Evolutionary conservation across 2,888 invertebrate genomes (phyloP).

Genomic region (Lasioglossum figueresi): DNA sequence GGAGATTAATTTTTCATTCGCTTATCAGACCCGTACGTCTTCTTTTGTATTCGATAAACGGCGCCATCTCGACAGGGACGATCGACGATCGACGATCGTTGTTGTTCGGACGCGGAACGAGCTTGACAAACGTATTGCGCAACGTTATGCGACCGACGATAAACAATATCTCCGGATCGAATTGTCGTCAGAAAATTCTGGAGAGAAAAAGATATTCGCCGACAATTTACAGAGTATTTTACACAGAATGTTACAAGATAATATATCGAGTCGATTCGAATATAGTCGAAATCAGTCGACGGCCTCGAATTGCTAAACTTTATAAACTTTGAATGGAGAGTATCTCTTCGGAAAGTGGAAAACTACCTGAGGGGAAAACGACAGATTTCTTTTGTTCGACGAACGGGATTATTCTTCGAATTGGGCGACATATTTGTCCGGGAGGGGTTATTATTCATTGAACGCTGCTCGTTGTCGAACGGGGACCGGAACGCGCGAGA

Average conservation of each 20-base stretch:
- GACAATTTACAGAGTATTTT: too few relatives aligned
- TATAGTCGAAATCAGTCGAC: background rate
- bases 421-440: background rate
- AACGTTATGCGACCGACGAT: background rate
- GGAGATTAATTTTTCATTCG: conserved; percentile 1
- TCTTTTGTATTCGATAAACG: conserved; percentile 2
- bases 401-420: background rate
- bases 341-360: background rate
- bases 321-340: background rate
- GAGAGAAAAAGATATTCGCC: background rate
- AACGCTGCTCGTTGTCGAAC: too few relatives aligned
- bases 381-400: background rate
- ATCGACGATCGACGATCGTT: background rate
- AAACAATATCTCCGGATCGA: background rate
- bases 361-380: background rate
- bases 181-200: background rate
- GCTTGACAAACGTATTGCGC: background rate
- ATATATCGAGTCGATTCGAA: too few relatives aligned
- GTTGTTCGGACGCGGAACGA: conserved; percentile 7
- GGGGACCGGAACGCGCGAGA: too few relatives aligned
- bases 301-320: too few relatives aligned
- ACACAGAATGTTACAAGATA: too few relatives aligned
- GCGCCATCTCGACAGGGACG: background rate
- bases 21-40: background rate
- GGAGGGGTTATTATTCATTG: too few relatives aligned